These are phyloP conservation scores for Oryzias woworae DNA, from an alignment of 2,113 vertebrate genomes.

Conservation along the genomic window DNA sequence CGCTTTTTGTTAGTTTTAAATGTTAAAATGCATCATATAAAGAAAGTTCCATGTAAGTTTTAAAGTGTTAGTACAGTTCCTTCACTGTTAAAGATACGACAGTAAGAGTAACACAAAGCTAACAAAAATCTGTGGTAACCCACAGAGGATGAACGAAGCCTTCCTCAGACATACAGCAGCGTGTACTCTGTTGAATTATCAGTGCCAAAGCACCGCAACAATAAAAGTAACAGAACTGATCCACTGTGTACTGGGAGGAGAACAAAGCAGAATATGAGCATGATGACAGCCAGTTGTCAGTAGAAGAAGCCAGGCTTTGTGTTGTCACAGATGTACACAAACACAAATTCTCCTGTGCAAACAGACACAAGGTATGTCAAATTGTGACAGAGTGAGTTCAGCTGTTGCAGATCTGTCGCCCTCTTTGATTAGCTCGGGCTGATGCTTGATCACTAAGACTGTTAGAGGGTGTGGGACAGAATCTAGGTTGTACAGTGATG, in stretches of 20 bases:
- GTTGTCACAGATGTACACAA: slow-evolving; percentile 31
- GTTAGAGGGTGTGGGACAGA: slow-evolving; percentile 12
- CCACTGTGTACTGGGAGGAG: slow-evolving; percentile 54
- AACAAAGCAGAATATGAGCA: slow-evolving; percentile 60
- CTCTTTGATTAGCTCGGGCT: background rate
- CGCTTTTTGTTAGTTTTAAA: too few species aligned
- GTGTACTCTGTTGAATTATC: slow-evolving; percentile 40
- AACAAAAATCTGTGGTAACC: slow-evolving; percentile 11
- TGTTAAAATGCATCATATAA: too few species aligned
- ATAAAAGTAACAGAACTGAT: slow-evolving; percentile 60
- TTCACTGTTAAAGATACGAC: too few species aligned
- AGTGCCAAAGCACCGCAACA: slow-evolving; percentile 42
- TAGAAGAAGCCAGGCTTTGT: slow-evolving; percentile 21
- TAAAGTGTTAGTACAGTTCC: too few species aligned
- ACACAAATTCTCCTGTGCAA: slow-evolving; percentile 13
- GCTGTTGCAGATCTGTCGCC: background rate
- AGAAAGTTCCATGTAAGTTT: too few species aligned
- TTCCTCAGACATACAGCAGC: slow-evolving; percentile 38
- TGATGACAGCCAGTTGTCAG: slow-evolving; percentile 50
- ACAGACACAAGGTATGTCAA: background rate
- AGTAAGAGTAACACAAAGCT: slow-evolving; percentile 15
- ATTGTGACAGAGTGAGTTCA: slow-evolving; percentile 2
- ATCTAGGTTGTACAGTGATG: slow-evolving; percentile 4
- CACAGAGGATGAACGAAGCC: too few species aligned
- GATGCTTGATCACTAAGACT: slow-evolving; percentile 1